Conservation (phyloP, 1,140 invertebrate species). For the Tenebrio molitor region DNA sequence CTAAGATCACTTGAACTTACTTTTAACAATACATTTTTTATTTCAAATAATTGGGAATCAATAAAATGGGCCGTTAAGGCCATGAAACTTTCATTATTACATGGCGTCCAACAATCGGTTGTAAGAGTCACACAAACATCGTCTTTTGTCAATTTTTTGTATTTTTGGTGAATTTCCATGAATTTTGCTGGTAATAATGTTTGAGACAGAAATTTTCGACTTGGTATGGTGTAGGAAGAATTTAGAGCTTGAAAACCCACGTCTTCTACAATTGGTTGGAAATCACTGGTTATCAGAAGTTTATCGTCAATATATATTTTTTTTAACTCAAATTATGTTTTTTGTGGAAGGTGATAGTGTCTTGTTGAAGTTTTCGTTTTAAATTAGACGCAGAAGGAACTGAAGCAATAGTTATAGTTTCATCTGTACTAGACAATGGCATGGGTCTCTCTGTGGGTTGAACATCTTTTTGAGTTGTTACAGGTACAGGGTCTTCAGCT, state of each 20-base stretch:
- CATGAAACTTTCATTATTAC: slow-evolving; percentile 42
- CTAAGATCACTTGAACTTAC: neutral
- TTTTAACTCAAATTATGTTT: neutral
- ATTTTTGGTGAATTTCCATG: slow-evolving; percentile 34
- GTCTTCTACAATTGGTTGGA: slow-evolving; percentile 60
- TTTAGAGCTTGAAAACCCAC: slow-evolving; percentile 56
- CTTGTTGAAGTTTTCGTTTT: too few species aligned
- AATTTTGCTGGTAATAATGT: slow-evolving; percentile 48
- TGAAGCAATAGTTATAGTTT: too few species aligned
- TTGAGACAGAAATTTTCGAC: slow-evolving; percentile 52
- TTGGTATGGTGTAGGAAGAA: slow-evolving; percentile 57
- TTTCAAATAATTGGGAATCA: neutral
- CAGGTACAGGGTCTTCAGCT: too few species aligned
- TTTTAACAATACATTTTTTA: slow-evolving; percentile 23
- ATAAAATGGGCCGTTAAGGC: slow-evolving; percentile 45
- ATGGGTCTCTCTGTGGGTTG: too few species aligned
- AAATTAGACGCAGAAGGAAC: too few species aligned
- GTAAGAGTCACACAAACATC: slow-evolving; percentile 34
- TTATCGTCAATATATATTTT: too few species aligned
- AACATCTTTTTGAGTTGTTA: too few species aligned
- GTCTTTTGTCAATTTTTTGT: slow-evolving; percentile 20
- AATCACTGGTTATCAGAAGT: too few species aligned
- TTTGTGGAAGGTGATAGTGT: too few species aligned
- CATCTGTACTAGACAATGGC: too few species aligned
- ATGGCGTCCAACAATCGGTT: slow-evolving; percentile 52